Evolutionary conservation across 2,797 vertebrate genomes (phyloP).

Genomic region (Dryobates pubescens): DNA sequence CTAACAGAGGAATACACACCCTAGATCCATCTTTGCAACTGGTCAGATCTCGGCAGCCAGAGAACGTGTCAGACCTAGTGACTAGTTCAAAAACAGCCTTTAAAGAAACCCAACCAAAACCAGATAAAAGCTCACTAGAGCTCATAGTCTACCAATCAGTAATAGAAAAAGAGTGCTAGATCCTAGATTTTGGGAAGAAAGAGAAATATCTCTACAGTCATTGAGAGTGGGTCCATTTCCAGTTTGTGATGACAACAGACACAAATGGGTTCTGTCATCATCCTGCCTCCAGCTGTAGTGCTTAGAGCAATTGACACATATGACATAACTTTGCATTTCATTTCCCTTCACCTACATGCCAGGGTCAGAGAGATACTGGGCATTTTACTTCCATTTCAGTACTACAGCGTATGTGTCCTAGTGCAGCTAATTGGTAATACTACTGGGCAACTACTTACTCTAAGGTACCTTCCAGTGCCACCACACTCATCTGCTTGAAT

Average conservation of each 20-base stretch:
- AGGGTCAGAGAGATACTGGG: not conserved
- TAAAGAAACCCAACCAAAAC: not conserved
- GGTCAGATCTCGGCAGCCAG: not conserved
- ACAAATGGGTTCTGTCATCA: not conserved
- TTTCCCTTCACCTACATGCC: not conserved
- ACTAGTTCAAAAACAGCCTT: not conserved
- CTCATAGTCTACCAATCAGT: not conserved
- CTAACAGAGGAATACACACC: too few species aligned
- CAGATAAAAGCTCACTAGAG: not conserved
- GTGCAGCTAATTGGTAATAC: constrained; percentile 41
- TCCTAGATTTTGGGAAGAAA: not conserved
- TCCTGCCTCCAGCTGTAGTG: not conserved
- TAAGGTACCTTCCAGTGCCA: not conserved
- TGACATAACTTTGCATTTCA: not conserved
- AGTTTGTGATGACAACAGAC: not conserved
- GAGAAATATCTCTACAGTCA: not conserved
- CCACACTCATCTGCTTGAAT: not conserved
- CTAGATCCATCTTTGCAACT: not conserved
- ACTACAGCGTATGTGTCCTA: not conserved
- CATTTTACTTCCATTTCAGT: not conserved
- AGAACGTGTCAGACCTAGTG: not conserved
- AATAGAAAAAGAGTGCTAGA: not conserved
- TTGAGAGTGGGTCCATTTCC: not conserved
- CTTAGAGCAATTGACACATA: not conserved
- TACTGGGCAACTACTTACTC: not conserved